phyloP scores from a whole-genome alignment of 2,888 invertebrate genomes.

The Saturnia pavonia region DNA sequence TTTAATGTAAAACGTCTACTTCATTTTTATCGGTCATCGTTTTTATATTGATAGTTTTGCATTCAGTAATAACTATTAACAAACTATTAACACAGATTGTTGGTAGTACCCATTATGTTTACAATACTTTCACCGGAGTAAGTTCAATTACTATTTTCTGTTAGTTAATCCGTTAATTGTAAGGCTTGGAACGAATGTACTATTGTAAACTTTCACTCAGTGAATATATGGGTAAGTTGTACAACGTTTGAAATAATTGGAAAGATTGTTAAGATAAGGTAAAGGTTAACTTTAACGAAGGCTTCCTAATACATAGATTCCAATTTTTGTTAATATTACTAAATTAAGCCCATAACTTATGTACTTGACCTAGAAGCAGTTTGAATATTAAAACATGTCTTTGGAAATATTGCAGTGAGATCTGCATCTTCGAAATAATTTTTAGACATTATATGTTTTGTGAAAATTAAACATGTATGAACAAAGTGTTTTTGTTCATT shows the following conservation, averaged over 20 bases:
- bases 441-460: too few species aligned
- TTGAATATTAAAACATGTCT: too few species aligned
- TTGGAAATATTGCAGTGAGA: too few species aligned
- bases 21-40: background rate
- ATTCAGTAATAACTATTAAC: conserved; percentile 33
- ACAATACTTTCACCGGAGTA: conserved; percentile 34
- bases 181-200: conserved; percentile 30
- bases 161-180: conserved; percentile 34
- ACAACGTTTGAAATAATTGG: conserved; percentile 10
- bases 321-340: too few species aligned
- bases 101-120: conserved; percentile 29
- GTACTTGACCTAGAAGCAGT: too few species aligned
- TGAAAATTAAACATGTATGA: too few species aligned
- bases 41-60: conserved; percentile 24
- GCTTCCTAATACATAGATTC: too few species aligned
- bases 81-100: conserved; percentile 32
- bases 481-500: too few species aligned
- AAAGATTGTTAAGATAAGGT: background rate
- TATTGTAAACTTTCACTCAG: conserved; percentile 37
- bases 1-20: background rate
- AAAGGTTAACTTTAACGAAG: too few species aligned
- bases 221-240: conserved; percentile 15
- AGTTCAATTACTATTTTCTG: conserved; percentile 31
- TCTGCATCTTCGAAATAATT: too few species aligned
- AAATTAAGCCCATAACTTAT: too few species aligned